Evolutionary conservation across 2,797 vertebrate species (phyloP), one percentile per base, ranked within the genome.

Genomic region (Tolypeutes matacus): DNA sequence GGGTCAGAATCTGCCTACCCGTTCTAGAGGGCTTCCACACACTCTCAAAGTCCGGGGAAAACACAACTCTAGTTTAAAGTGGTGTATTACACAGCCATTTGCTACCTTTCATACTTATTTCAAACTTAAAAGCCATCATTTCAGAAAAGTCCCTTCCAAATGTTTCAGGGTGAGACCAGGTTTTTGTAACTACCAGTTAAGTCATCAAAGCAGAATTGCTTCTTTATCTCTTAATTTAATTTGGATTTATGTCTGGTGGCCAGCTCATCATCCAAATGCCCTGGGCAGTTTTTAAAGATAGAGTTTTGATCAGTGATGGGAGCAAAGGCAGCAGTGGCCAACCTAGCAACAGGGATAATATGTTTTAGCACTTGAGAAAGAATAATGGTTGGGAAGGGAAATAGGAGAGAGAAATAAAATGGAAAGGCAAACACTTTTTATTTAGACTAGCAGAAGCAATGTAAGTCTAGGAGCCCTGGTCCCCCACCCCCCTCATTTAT

Each of bases 91-190:
- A 65, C 3, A 20, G 7, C 15, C 29, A 73, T 39, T 69, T 11
- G 9, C 27, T 31, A 21, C 5, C 15, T 78, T 70, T 86, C 51
- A 60, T 51, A 23, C 3, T 62, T 62, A 67, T 20, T 76, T 4
- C 56, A 69, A 7, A 46, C 46, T 46, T 46, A 46, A 91, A 58
- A 29, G 34, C 31, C 7, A 42, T 34, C 46, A 78, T 72, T 76
- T 93, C 86, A 69, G n/a, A 17, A 94, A 93, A 78, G 36, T 58
- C 9, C 31, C 62, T 92, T 31, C 20, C 20, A 94, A 91, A 42
- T 39, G 7, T 1, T 21, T 90, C 13, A 73, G 42, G 4, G 46
- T 53, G 46, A 84, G 91, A 75, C 2, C 31, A 80, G 51, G 15
- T 91, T 93, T 95, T 62, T 80, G 8, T 72, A 82, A 80, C 46